Evolutionary conservation across 2,797 vertebrate genomes (phyloP).

Genomic region (Ciconia nigra): DNA sequence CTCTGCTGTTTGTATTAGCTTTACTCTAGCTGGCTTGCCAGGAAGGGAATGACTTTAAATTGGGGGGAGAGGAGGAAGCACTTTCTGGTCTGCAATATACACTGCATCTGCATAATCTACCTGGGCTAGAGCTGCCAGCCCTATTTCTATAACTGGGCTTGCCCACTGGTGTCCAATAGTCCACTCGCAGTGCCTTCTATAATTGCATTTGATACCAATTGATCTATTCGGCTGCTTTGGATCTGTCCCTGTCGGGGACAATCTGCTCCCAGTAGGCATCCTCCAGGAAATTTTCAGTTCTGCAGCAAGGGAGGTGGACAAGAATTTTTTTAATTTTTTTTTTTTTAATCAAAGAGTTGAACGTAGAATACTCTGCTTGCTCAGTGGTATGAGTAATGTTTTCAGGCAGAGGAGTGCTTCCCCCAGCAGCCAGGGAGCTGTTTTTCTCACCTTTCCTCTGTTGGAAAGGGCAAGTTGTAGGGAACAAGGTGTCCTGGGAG

Average conservation of each 20-base stretch:
- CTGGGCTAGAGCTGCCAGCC: not conserved
- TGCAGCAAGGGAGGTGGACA: not conserved
- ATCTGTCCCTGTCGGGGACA: not conserved
- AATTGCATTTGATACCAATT: not conserved
- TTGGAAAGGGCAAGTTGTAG: not conserved
- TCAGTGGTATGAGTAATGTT: not conserved
- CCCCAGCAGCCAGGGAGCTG: not conserved
- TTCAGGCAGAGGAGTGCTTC: not conserved
- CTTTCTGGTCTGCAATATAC: not conserved
- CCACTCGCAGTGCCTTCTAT: not conserved
- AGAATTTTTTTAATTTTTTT: no score
- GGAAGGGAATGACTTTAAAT: not conserved
- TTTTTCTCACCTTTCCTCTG: not conserved
- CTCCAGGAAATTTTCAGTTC: not conserved
- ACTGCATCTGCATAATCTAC: not conserved
- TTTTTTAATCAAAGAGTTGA: not conserved
- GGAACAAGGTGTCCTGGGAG: not conserved
- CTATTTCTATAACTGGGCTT: not conserved
- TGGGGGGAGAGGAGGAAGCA: not conserved
- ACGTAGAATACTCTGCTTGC: not conserved
- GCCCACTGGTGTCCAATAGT: not conserved
- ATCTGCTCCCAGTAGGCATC: not conserved
- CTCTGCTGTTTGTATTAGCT: not conserved
- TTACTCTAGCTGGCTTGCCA: not conserved
- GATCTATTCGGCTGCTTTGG: not conserved